phyloP scores from a whole-genome alignment of 2,888 invertebrate genomes.

The Agriopis aurantiaria region DNA sequence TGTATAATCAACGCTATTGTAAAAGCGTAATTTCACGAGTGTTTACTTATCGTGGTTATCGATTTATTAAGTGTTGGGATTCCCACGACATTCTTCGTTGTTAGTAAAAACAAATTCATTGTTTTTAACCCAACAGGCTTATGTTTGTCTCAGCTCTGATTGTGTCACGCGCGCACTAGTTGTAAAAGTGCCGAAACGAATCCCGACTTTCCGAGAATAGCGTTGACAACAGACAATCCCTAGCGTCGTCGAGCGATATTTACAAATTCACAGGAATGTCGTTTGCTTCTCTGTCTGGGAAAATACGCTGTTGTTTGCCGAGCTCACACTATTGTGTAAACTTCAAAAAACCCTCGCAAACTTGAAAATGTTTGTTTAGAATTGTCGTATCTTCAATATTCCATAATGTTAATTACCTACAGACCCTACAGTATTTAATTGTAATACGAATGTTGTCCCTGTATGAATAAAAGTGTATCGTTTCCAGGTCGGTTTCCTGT shows the following conservation, averaged over 20 bases:
- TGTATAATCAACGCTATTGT: slow-evolving; percentile 1
- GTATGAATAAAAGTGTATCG: neutral
- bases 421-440: neutral
- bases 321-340: slow-evolving; percentile 18
- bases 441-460: neutral
- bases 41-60: slow-evolving; percentile 20
- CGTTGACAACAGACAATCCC: slow-evolving; percentile 1
- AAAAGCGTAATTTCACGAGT: slow-evolving; percentile 7
- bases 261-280: slow-evolving; percentile 16
- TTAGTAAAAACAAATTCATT: slow-evolving; percentile 17
- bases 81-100: slow-evolving; percentile 20
- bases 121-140: slow-evolving; percentile 13
- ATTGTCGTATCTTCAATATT: neutral
- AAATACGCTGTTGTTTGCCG: slow-evolving; percentile 19
- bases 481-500: neutral
- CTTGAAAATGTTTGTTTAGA: slow-evolving; percentile 8
- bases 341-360: slow-evolving; percentile 22
- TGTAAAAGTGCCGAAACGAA: slow-evolving; percentile 6
- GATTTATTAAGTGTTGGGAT: slow-evolving; percentile 21
- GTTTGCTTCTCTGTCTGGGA: slow-evolving; percentile 12
- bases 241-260: neutral
- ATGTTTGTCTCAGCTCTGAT: neutral
- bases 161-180: slow-evolving; percentile 6
- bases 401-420: slow-evolving; percentile 6
- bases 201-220: slow-evolving; percentile 19